Percentiles rank a stretch among this genome's conserved stretches.
Conservation (phyloP, 2,113 vertebrate genomes). For the Anhinga anhinga region DNA sequence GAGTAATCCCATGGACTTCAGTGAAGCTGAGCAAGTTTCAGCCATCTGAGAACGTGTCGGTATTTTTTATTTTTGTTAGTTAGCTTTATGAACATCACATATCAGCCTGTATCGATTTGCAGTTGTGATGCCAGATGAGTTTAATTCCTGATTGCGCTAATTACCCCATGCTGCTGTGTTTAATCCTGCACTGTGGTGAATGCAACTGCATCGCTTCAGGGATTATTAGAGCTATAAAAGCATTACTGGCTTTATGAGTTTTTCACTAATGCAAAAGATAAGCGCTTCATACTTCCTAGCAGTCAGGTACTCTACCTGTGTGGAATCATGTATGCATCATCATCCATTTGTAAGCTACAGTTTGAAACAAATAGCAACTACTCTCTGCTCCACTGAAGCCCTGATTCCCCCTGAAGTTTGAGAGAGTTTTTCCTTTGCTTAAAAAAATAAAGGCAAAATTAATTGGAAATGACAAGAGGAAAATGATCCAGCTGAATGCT, state of each 20-base stretch:
- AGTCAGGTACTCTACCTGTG: neutral
- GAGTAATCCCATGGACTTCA: neutral
- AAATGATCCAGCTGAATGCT: constrained; percentile 69
- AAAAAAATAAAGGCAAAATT: constrained; percentile 32
- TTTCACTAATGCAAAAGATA: neutral
- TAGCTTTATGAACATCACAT: neutral
- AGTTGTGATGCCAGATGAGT: neutral
- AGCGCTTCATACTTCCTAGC: neutral
- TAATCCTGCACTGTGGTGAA: neutral
- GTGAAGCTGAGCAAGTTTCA: neutral
- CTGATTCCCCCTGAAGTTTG: neutral
- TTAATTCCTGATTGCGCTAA: neutral
- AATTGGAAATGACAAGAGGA: constrained; percentile 76
- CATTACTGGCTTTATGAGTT: neutral
- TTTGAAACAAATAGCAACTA: neutral
- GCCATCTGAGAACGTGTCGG: neutral
- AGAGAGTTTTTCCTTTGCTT: constrained; percentile 3
- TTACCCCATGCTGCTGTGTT: neutral
- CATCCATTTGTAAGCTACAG: neutral
- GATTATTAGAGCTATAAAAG: neutral
- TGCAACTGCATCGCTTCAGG: neutral
- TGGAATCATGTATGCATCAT: neutral
- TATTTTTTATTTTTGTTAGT: neutral
- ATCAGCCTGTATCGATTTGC: neutral
- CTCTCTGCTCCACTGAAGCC: neutral